Conservation (phyloP, 1,140 invertebrate genomes). For the Episyrphus balteatus region DNA sequence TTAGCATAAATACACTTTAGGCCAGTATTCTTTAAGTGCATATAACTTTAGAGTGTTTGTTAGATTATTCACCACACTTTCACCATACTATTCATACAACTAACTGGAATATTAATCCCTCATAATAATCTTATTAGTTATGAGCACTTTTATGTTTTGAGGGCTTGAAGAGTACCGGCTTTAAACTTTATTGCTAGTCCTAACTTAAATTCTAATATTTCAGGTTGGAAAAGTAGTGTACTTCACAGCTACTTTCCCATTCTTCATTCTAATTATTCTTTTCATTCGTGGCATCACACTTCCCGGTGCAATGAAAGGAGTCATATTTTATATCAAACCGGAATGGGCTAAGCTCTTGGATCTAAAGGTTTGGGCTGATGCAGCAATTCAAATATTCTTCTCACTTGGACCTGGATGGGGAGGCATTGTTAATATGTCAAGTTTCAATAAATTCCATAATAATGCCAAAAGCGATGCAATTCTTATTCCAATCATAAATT, state of each 20-base stretch:
- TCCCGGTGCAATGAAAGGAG: conserved; percentile 63
- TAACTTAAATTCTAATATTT: background rate
- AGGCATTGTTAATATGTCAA: conserved; percentile 81
- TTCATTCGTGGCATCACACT: conserved; percentile 65
- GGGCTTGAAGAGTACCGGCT: too few relatives aligned
- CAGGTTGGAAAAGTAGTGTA: conserved; percentile 58
- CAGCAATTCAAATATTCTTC: conserved; percentile 84
- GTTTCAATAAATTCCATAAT: conserved; percentile 80
- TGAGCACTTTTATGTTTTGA: too few relatives aligned
- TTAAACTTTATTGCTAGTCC: too few relatives aligned
- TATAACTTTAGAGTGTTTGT: too few relatives aligned
- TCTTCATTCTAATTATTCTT: conserved; percentile 61
- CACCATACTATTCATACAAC: too few relatives aligned
- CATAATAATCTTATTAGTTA: too few relatives aligned
- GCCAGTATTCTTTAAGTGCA: background rate
- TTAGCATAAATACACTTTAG: conserved; percentile 39
- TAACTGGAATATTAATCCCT: too few relatives aligned
- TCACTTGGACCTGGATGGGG: conserved; percentile 88
- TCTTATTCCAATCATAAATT: conserved; percentile 64
- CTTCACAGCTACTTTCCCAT: conserved; percentile 77
- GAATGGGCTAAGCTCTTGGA: conserved; percentile 62
- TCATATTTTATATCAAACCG: conserved; percentile 72
- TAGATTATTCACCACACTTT: too few relatives aligned
- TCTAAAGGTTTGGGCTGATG: conserved; percentile 79
- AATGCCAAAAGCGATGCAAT: conserved; percentile 59